These are phyloP conservation scores for Lasioglossum albipes DNA, from an alignment of 1,140 invertebrate species.

Conservation along the genomic window DNA sequence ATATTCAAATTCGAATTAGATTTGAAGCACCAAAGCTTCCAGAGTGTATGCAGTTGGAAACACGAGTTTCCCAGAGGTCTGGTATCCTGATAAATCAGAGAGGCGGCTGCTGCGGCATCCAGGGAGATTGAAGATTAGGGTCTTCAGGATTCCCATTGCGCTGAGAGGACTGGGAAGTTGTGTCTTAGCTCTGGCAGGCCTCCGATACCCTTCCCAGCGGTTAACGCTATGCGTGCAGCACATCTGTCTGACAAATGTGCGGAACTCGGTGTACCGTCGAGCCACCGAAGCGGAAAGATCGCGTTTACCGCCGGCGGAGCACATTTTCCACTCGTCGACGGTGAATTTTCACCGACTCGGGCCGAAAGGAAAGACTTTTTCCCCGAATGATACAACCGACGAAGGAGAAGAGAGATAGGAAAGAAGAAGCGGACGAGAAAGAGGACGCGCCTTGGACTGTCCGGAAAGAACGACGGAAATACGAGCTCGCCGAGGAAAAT, in stretches of 20 bases:
- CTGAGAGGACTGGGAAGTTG: no score
- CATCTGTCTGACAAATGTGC: not conserved
- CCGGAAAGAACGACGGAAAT: constrained; percentile 41
- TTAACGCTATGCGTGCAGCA: not conserved
- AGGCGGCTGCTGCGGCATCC: not conserved
- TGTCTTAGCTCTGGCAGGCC: not conserved
- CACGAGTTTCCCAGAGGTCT: no score
- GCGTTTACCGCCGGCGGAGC: not conserved
- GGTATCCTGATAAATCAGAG: no score
- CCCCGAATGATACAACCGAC: constrained; percentile 2
- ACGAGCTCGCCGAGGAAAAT: constrained; percentile 50
- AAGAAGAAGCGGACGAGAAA: not conserved
- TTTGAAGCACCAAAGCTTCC: no score
- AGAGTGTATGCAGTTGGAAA: no score
- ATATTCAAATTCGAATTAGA: no score
- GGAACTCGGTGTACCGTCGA: constrained; percentile 1
- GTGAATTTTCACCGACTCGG: not conserved
- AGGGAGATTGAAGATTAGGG: not conserved
- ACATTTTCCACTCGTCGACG: not conserved
- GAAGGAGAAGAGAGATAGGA: no score
- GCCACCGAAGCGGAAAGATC: not conserved
- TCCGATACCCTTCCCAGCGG: not conserved
- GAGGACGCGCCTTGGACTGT: not conserved
- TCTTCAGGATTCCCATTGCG: no score
- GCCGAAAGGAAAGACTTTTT: not conserved